phyloP scores from a whole-genome alignment of 2,888 invertebrate species.

The Dasypolia templi region DNA sequence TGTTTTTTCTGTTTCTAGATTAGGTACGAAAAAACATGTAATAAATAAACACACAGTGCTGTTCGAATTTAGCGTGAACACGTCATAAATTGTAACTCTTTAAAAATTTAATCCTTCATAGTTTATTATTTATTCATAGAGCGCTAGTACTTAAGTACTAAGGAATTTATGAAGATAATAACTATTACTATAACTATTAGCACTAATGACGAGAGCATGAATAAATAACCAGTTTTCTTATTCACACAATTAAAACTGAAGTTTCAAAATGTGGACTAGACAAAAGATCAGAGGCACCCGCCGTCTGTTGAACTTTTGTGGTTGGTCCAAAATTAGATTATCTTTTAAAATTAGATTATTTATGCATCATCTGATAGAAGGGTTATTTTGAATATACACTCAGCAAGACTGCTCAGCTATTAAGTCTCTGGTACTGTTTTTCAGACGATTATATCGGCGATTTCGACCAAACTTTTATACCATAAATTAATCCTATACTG shows the following conservation, averaged over 20 bases:
- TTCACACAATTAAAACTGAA: slow-evolving; percentile 29
- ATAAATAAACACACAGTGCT: neutral
- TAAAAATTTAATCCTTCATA: slow-evolving; percentile 18
- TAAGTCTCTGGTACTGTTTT: too few relatives aligned
- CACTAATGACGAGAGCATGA: slow-evolving; percentile 25
- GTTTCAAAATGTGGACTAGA: slow-evolving; percentile 11
- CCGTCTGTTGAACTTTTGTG: slow-evolving; percentile 2
- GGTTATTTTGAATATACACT: neutral
- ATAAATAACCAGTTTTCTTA: slow-evolving; percentile 36
- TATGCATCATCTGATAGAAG: neutral
- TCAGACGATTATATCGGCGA: neutral
- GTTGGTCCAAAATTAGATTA: slow-evolving; percentile 13
- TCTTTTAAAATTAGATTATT: slow-evolving; percentile 16
- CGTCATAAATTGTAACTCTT: neutral
- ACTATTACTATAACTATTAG: slow-evolving; percentile 17
- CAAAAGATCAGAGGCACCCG: slow-evolving; percentile 17
- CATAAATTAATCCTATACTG: neutral
- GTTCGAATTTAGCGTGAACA: neutral
- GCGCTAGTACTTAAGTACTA: slow-evolving; percentile 9
- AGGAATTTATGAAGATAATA: slow-evolving; percentile 13
- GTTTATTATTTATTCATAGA: slow-evolving; percentile 7
- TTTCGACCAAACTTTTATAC: neutral
- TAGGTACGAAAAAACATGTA: neutral
- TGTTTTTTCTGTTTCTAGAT: too few relatives aligned
- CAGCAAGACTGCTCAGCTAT: neutral